Percentiles rank a stretch among this genome's conserved stretches.
These are phyloP conservation scores for Pelochelys cantorii DNA, from an alignment of 2,797 vertebrate genomes.

Conservation along the genomic window DNA sequence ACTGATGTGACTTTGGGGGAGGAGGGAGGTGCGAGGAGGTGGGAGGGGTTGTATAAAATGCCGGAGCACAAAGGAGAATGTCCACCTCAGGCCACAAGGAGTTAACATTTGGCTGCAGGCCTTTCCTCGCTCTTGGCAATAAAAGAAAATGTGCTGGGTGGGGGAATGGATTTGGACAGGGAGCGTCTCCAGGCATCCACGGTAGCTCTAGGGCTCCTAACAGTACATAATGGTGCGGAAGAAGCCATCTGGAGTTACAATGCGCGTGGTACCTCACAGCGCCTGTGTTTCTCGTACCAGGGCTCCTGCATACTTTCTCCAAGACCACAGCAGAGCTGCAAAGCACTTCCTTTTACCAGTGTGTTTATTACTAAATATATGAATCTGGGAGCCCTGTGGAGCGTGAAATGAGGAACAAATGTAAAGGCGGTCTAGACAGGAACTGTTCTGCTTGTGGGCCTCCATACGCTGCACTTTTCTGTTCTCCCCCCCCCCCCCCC, in stretches of 20 bases:
- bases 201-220: neutral
- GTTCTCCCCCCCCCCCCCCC: neutral
- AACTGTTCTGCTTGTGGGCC: constrained; percentile 74
- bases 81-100: neutral
- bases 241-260: neutral
- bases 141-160: neutral
- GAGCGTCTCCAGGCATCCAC: fast-evolving
- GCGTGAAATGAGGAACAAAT: constrained; percentile 84
- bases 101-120: neutral
- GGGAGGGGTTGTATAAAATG: neutral
- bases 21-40: neutral
- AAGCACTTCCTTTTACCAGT: constrained; percentile 57
- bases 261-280: neutral
- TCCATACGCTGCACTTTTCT: constrained; percentile 34
- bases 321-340: constrained; percentile 44
- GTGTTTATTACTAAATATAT: constrained; percentile 71
- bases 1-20: neutral
- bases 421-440: constrained; percentile 83
- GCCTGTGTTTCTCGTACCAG: neutral
- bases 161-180: neutral
- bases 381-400: constrained; percentile 76
- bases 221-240: fast-evolving
- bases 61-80: neutral
- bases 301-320: constrained; percentile 44
- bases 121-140: neutral